These are phyloP conservation scores for Chloropsis hardwickii DNA, from an alignment of 2,113 vertebrate species.

Conservation along the genomic window DNA sequence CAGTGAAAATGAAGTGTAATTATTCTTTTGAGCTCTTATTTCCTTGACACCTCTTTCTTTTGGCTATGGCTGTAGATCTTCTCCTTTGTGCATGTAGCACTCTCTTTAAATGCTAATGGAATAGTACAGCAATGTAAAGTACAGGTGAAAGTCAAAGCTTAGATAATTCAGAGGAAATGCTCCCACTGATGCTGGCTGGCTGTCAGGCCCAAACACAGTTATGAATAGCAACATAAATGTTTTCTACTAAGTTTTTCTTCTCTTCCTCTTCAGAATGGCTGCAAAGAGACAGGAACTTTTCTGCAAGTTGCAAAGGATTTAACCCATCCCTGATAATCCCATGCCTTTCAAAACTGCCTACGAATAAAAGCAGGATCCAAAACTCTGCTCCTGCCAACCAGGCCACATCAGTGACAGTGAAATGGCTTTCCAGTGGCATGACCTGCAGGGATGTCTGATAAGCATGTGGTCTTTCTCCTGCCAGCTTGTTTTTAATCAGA, in stretches of 20 bases:
- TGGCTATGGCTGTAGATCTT: not conserved
- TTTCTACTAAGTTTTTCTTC: not conserved
- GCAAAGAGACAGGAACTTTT: not conserved
- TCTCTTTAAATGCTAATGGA: not conserved
- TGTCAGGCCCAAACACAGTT: not conserved
- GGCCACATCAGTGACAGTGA: not conserved
- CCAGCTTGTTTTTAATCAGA: slow-evolving; percentile 28
- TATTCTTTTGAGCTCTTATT: not conserved
- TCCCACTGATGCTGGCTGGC: not conserved
- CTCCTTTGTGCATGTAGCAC: not conserved
- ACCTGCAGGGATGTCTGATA: not conserved
- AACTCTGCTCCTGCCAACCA: not conserved
- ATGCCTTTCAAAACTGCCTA: not conserved
- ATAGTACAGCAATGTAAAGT: not conserved
- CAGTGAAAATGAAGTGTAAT: not conserved
- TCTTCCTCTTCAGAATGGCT: not conserved
- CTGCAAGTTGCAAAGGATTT: not conserved
- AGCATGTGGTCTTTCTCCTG: not conserved
- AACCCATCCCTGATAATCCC: not conserved
- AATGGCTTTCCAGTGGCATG: not conserved
- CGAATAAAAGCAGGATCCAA: not conserved
- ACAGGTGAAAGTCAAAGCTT: not conserved
- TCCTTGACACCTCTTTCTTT: not conserved
- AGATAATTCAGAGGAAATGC: not conserved
- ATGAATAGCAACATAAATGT: not conserved